Conservation (phyloP, 2,888 invertebrate species). For the Dryocosmus kuriphilus region DNA sequence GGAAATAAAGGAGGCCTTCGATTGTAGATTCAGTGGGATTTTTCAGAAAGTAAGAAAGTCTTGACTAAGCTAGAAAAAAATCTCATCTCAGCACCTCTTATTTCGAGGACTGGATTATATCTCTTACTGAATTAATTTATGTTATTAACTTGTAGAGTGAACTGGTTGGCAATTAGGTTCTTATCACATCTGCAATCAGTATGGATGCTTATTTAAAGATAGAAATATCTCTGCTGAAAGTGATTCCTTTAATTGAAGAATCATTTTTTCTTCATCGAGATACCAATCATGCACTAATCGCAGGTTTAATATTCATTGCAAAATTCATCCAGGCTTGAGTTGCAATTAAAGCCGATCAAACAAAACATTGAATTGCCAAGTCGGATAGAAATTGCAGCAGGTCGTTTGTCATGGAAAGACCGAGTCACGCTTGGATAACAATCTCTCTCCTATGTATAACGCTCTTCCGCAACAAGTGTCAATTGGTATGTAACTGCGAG, state of each 20-base stretch:
- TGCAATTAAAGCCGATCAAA: conserved; percentile 14
- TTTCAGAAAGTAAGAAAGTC: neutral
- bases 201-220: conserved; percentile 20
- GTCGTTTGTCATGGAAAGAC: conserved; percentile 25
- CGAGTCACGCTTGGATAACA: conserved; percentile 34
- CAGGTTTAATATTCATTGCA: conserved; percentile 30
- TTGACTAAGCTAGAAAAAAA: neutral
- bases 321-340: neutral
- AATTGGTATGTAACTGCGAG: conserved; percentile 31
- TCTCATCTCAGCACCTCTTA: conserved; percentile 19
- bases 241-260: conserved; percentile 40
- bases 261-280: conserved; percentile 2
- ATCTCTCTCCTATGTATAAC: conserved; percentile 15
- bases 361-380: conserved; percentile 3
- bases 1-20: neutral
- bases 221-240: conserved; percentile 15
- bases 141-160: conserved; percentile 25
- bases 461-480: conserved; percentile 31
- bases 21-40: conserved; percentile 3
- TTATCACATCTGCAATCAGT: conserved; percentile 14
- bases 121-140: conserved; percentile 8
- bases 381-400: conserved; percentile 25
- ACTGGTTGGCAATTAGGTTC: conserved; percentile 26
- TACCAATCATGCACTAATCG: conserved; percentile 31
- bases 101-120: conserved; percentile 8